These are phyloP conservation scores for Paraplagusia blochii DNA, from an alignment of 2,113 vertebrate species.

Conservation along the genomic window DNA sequence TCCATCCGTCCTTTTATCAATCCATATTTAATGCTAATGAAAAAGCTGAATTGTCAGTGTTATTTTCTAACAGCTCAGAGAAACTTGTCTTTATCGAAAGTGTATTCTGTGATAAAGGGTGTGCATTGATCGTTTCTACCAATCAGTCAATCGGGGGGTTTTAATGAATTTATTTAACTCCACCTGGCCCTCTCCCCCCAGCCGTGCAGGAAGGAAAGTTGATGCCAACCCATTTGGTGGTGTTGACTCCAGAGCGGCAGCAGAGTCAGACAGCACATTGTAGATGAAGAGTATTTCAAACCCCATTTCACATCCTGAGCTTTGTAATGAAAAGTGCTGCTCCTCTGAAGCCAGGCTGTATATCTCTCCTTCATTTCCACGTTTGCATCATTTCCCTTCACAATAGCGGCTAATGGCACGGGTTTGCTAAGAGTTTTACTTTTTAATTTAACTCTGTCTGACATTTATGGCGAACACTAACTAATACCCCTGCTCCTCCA, in stretches of 20 bases:
- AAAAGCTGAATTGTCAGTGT: too few relatives aligned
- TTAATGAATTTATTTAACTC: too few relatives aligned
- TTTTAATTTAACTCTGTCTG: conserved; percentile 42
- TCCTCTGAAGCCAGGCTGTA: conserved; percentile 20
- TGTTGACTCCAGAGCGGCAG: conserved; percentile 15
- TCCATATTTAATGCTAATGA: too few relatives aligned
- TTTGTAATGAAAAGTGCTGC: conserved; percentile 27
- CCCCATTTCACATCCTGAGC: conserved; percentile 18
- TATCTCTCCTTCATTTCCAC: conserved; percentile 23
- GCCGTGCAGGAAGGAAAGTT: conserved; percentile 36
- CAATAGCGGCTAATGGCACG: conserved; percentile 36
- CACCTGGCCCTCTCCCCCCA: too few relatives aligned
- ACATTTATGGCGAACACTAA: conserved; percentile 30
- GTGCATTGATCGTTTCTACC: too few relatives aligned
- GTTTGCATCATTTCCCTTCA: conserved; percentile 43
- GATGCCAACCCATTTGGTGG: conserved; percentile 17
- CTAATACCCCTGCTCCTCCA: conserved; percentile 35
- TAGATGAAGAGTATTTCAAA: conserved; percentile 35
- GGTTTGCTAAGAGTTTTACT: conserved; percentile 35
- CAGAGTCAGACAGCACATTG: conserved; percentile 2
- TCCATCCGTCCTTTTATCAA: conserved; percentile 9
- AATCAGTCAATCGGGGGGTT: too few relatives aligned
- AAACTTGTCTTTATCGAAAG: too few relatives aligned
- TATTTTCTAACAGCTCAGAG: too few relatives aligned
- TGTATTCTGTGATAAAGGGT: too few relatives aligned